These are phyloP conservation scores for Clunio marinus DNA, from an alignment of 2,888 invertebrate species.

Conservation along the genomic window DNA sequence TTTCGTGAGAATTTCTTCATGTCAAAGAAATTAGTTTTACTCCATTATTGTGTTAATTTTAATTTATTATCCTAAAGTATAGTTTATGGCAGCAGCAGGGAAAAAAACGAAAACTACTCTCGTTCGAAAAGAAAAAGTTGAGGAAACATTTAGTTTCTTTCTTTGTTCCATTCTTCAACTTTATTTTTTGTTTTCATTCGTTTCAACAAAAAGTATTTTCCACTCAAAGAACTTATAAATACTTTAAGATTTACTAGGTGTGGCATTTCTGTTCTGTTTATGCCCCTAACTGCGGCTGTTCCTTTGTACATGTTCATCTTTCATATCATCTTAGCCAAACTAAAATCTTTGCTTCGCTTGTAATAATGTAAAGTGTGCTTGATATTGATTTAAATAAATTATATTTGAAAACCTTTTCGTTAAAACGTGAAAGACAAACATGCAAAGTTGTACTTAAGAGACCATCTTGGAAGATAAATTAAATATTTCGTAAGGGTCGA, in stretches of 20 bases:
- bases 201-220: neutral
- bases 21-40: constrained; percentile 6
- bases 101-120: neutral
- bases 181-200: constrained; percentile 7
- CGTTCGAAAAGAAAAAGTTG: neutral
- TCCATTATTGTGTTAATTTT: constrained; percentile 19
- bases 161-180: neutral
- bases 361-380: constrained; percentile 6
- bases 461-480: too few species aligned
- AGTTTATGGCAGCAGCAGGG: neutral
- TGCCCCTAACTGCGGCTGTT: too few species aligned
- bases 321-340: too few species aligned
- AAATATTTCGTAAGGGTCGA: too few species aligned
- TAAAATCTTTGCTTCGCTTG: neutral
- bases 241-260: constrained; percentile 6
- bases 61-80: constrained; percentile 12
- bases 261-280: constrained; percentile 3
- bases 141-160: neutral
- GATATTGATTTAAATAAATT: constrained; percentile 33
- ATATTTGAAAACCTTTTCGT: neutral
- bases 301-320: too few species aligned
- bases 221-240: neutral
- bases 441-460: too few species aligned
- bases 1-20: too few species aligned
- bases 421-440: too few species aligned